These are phyloP conservation scores for Pandemis corylana DNA, from an alignment of 2,888 invertebrate genomes.

Conservation along the genomic window DNA sequence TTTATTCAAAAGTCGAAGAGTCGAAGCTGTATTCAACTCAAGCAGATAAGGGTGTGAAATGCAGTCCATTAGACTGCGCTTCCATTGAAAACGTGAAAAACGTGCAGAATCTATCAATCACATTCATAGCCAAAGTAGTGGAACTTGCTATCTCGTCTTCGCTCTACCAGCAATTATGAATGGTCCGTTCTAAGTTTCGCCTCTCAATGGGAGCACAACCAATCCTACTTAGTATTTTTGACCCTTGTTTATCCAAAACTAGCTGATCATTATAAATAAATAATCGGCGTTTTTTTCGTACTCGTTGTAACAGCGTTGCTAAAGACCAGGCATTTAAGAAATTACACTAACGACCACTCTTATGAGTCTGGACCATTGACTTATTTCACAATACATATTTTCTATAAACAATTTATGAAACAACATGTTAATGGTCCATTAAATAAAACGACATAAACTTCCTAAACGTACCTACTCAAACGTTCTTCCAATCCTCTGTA, in stretches of 20 bases:
- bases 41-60: too few species aligned
- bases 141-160: too few species aligned
- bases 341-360: slow-evolving; percentile 6
- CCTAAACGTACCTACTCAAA: neutral
- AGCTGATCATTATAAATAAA: neutral
- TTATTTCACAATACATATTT: neutral
- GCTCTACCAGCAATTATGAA: too few species aligned
- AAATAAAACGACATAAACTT: neutral
- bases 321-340: neutral
- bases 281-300: neutral
- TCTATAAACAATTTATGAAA: neutral
- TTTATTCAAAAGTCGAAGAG: neutral
- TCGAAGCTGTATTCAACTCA: neutral
- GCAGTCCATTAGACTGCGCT: too few species aligned
- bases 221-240: neutral
- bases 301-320: neutral
- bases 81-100: too few species aligned
- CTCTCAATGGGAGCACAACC: too few species aligned
- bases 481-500: neutral
- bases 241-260: neutral
- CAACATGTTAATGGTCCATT: neutral
- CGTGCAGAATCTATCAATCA: too few species aligned
- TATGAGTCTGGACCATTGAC: neutral
- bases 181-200: too few species aligned
- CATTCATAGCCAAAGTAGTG: too few species aligned